Base-by-base conservation (phyloP, 2,888 invertebrate genomes). In the Protula sp. region DNA sequence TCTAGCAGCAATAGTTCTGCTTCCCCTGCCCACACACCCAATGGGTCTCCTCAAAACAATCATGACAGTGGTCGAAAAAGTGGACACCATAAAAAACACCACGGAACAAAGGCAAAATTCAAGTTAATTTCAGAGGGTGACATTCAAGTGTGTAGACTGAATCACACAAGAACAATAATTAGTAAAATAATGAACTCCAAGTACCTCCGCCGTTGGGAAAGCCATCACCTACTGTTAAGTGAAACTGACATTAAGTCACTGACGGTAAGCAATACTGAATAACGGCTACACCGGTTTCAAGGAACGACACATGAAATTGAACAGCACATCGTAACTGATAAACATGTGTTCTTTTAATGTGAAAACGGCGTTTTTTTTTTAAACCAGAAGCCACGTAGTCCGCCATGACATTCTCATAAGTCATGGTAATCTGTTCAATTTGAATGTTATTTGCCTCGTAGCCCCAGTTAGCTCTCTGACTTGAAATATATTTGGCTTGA, bases 161-260 rank as follows among this genome's bases (percentile, higher is more conserved):
- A 89, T 72, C 89, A 90, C 78, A 87, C 88, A 2, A 84, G 88
- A 67, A 89, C 89, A 38, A 87, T 90, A 60, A 87, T 90, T 66
- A 88, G 87, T 80, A 90, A 90, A 81, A 87, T 90, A 69, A 84
- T 89, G 70, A 88, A 88, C 58, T 87, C 89, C 65, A 88, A 89
- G 79, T 89, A 89, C 77, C 83, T 90, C 47, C 83, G 90, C 55
- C 83, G 89, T 64, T 90, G 89, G 89, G 90, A 90, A 79, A 87
- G 86, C 47, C 90, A 90, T 77, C 86, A 87, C 70, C 83, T 90
- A 9, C 85, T 86, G 70, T 82, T 90, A 66, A 85, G 86, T 69
- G 87, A 87, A 67, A 85, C 86, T 59, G 86, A 87, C 70, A 86
- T 90, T 53, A 83, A 86, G 50, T 89, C 89, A 1, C 87, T 87